Base-by-base conservation (phyloP, 2,888 invertebrate genomes). In the Cheiracanthium punctorium region DNA sequence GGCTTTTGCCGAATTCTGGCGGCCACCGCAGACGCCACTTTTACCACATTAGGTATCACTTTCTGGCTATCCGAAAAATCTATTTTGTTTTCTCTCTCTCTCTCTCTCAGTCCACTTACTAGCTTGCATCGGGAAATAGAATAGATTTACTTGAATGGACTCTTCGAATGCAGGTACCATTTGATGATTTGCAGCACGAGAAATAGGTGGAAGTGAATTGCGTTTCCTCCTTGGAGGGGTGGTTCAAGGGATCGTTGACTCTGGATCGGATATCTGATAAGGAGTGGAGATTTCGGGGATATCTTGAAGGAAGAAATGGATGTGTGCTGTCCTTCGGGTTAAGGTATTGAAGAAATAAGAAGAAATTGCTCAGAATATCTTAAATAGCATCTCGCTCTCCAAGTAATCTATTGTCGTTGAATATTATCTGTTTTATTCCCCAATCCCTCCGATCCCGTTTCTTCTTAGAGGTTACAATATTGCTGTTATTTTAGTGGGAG, bases 151-250 rank as follows among this genome's bases (percentile, higher is more conserved):
- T 58, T 5, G 4, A 58, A 67, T 29, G 67, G 32, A 67, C n/a
- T 67, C 30, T n/a, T 32, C 32, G 17, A 67, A 67, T 67, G 67
- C 67, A 67, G 67, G 67, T 67, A 67, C 67, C n/a, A 67, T 67
- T 58, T 58, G 58, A 17, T 17, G 58, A 58, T 30, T 12, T 64
- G 24, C 14, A 17, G n/a, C 7, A 5, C 17, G 32, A 30, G 32
- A 32, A 67, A 64, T n/a, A 67, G n/a, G 67, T 32, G 67, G 30
- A 30, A 32, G 30, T 5, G n/a, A 67, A 10, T 8, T 5, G n/a
- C 30, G 4, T 52, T 32, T 30, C 12, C 12, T 24, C 4, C 24
- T n/a, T 58, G 24, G 20, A 24, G 5, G 24, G 58, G 58, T 1
- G 20, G 1, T 5, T 17, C 48, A 1, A 17, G 32, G 32, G 67